Base-by-base conservation (phyloP, 2,888 invertebrate genomes). In the Philopedon plagiatum region DNA sequence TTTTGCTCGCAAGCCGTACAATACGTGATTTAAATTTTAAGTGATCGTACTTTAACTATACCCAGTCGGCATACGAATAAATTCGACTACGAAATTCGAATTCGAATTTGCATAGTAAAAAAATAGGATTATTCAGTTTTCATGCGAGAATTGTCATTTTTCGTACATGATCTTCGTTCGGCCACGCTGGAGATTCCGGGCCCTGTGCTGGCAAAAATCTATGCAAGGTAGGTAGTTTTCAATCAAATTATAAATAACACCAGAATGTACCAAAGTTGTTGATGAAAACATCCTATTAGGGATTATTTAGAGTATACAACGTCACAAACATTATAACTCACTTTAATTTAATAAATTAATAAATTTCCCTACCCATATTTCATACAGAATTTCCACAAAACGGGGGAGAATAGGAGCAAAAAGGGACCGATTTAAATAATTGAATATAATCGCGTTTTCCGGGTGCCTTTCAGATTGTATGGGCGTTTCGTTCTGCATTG, bases 371-470 rank as follows among this genome's bases (percentile, higher is more conserved):
- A 29, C 15, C 29, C 51, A 54, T 34, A 49, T 49, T 18, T 44
- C 19, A 29, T 32, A 62, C 21, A 7, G 32, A 32, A 18, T 21
- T 49, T 61, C 15, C 23, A 26, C 39, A 41, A 13, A n/a, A 44
- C n/a, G 13, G 21, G 41, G 46, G 46, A 26, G 51, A 54, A 39
- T 39, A 63, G 46, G 46, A 15, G 46, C 19, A 34, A 62, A 34
- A 54, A 39, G 63, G 54, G 23, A 21, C 37, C 37, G 39, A 62
- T 54, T 63, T 63, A 63, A 63, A 68, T 60, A 61, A 68, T 68
- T 68, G 54, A 68, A 60, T 61, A 68, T 54, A 68, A 68, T 68
- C 37, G 51, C 60, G 41, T 68, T 68, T 68, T 68, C 61, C 68
- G 34, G 68, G 68, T 61, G 49, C 41, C 57, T 49, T 67, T 58